Evolutionary conservation across 2,797 vertebrate genomes (phyloP), one percentile per base, ranked within the genome.

Genomic region (Anniella stebbinsi): DNA sequence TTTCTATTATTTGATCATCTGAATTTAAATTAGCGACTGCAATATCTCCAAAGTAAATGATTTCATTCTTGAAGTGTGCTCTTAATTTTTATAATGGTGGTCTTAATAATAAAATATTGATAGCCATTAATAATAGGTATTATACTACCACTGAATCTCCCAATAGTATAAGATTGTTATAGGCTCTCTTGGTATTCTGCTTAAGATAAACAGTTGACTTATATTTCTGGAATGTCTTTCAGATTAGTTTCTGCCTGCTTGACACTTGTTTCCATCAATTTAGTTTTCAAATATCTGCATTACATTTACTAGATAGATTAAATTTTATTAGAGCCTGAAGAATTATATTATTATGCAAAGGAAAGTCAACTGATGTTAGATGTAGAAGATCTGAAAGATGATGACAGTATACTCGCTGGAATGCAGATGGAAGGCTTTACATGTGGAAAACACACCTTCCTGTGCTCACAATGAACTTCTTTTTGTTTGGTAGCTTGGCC

Each of bases 241-340:
- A 93, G 93, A 94, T 95, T 86, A 95, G 90, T 93, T 93, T 51
- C 70, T 94, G 67, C 86, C 91, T 84, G 86, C 54, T 94, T 45
- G 84, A 82, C 41, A 28, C 87, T 67, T 84, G 81, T 92, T 94
- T 93, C 86, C 60, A 69, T 87, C 67, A 88, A 83, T 72, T 63
- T 33, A 80, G 89, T 92, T 92, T 92, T 72, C 38, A 75, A 73
- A 23, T 30, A 91, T 83, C 89, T 90, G 73, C 36, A 88, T 86
- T 94, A 85, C 75, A 87, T 91, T 91, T 93, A 89, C 54, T 87
- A 90, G 93, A 90, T 41, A 84, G 67, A 89, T 93, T 92, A 94
- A 91, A 90, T 51, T 70, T 1, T 30, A 57, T 87, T 94, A 86
- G 91, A 93, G 87, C 92, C 84, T 91, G 88, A 92, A 94, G 90